Conservation (phyloP, 2,888 invertebrate genomes). For the Caenorhabditis sp. region DNA sequence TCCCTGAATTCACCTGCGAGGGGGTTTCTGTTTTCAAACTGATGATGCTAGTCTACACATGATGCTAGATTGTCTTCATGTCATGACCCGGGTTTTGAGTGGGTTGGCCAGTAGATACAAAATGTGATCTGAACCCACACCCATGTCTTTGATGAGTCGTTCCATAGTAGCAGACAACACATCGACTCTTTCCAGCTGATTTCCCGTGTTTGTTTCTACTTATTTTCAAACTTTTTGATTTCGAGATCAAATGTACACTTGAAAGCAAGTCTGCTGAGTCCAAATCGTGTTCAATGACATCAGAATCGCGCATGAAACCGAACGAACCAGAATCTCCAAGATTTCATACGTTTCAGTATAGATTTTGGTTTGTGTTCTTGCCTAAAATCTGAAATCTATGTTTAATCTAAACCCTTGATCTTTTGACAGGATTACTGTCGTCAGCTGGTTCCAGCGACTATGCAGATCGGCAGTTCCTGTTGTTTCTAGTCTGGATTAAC, state of each 20-base stretch:
- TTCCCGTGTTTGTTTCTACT: background rate
- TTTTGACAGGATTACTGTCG: background rate
- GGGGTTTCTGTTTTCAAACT: background rate
- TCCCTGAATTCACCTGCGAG: background rate
- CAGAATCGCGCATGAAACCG: conserved; percentile 20
- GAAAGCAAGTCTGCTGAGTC: conserved; percentile 21
- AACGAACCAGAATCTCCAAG: conserved; percentile 1
- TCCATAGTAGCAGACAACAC: background rate
- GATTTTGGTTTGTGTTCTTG: background rate
- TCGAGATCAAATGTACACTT: conserved; percentile 11
- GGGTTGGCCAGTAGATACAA: background rate
- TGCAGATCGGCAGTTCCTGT: background rate
- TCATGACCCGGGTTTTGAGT: background rate
- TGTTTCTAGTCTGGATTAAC: background rate
- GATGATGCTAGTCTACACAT: background rate
- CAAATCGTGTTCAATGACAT: conserved; percentile 27
- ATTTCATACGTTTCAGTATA: background rate
- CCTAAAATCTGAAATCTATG: too few relatives aligned
- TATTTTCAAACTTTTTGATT: background rate
- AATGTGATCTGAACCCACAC: background rate
- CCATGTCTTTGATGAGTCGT: background rate
- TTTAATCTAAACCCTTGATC: background rate
- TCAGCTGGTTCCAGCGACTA: background rate
- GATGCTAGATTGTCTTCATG: background rate
- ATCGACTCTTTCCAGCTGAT: background rate